These are phyloP conservation scores for Rhombomys opimus DNA, from an alignment of 2,113 vertebrate species.

Conservation along the genomic window DNA sequence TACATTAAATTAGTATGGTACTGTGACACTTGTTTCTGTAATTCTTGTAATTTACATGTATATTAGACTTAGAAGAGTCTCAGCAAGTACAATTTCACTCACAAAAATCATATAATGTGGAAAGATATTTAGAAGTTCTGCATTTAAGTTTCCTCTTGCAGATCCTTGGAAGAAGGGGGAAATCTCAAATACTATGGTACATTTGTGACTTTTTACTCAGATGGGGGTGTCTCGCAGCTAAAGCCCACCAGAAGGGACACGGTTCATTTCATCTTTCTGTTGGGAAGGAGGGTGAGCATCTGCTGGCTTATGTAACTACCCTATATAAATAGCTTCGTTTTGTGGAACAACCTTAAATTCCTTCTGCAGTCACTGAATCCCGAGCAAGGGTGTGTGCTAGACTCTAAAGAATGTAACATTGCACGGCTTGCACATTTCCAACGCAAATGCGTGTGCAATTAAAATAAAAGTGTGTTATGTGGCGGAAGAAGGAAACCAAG, in stretches of 20 bases:
- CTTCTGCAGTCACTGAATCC: constrained; percentile 31
- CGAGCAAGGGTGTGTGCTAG: neutral
- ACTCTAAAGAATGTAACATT: neutral
- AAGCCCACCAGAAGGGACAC: neutral
- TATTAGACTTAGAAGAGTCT: constrained; percentile 19
- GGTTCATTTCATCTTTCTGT: constrained; percentile 38
- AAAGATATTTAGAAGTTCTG: constrained; percentile 38
- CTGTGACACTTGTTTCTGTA: neutral
- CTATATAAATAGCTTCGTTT: constrained; percentile 68
- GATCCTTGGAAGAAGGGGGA: constrained; percentile 22
- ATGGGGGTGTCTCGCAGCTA: neutral
- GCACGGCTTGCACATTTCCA: neutral
- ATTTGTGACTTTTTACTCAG: constrained; percentile 34
- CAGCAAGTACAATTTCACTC: constrained; percentile 17
- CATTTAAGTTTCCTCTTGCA: constrained; percentile 48
- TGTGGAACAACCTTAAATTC: constrained; percentile 62
- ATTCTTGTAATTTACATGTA: constrained; percentile 30
- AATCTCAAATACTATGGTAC: neutral
- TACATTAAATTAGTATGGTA: neutral
- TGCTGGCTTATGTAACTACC: constrained; percentile 66
- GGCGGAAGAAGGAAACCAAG: neutral
- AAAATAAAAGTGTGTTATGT: neutral
- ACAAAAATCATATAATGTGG: constrained; percentile 6
- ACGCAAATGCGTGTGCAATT: neutral
- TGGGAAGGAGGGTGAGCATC: constrained; percentile 43